Conservation (phyloP, 2,797 vertebrate species). For the Esox lucius region DNA sequence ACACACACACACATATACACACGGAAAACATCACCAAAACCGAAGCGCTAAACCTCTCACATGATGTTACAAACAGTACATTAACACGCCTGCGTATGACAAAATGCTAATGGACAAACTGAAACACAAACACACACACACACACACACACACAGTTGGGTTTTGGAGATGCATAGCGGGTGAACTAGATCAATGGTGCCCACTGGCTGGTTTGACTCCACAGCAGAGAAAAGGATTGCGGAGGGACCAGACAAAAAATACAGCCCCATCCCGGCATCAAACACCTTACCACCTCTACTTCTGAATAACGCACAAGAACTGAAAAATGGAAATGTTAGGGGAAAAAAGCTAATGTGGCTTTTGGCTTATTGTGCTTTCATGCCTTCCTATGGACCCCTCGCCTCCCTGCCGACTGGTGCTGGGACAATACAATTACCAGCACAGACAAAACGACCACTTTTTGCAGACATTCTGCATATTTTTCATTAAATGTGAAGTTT, state of each 20-base stretch:
- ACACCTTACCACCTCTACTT: slow-evolving; percentile 52
- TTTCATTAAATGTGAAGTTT: too few relatives aligned
- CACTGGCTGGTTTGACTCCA: slow-evolving; percentile 83
- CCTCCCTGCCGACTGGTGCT: not conserved
- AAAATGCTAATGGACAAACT: not conserved
- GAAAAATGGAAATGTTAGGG: slow-evolving; percentile 79
- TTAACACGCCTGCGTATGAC: not conserved
- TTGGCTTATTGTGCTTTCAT: slow-evolving; percentile 68
- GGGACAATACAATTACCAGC: too few relatives aligned
- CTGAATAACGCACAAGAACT: slow-evolving; percentile 67
- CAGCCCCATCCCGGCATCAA: slow-evolving; percentile 86
- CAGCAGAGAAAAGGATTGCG: slow-evolving; percentile 86
- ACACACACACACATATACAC: slow-evolving; percentile 7
- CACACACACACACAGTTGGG: slow-evolving; percentile 60
- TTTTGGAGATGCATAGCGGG: slow-evolving; percentile 79
- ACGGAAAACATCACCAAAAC: not conserved
- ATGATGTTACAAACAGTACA: slow-evolving; percentile 42
- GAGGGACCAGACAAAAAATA: slow-evolving; percentile 82
- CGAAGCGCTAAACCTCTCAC: slow-evolving; percentile 48
- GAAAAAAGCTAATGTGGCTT: slow-evolving; percentile 69
- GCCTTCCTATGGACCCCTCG: slow-evolving; percentile 44
- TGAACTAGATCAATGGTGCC: slow-evolving; percentile 88
- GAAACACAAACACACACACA: slow-evolving; percentile 9
- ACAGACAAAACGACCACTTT: too few relatives aligned
- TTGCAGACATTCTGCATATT: too few relatives aligned